Base-by-base conservation (phyloP, 2,888 invertebrate species). In the Autographa gamma region DNA sequence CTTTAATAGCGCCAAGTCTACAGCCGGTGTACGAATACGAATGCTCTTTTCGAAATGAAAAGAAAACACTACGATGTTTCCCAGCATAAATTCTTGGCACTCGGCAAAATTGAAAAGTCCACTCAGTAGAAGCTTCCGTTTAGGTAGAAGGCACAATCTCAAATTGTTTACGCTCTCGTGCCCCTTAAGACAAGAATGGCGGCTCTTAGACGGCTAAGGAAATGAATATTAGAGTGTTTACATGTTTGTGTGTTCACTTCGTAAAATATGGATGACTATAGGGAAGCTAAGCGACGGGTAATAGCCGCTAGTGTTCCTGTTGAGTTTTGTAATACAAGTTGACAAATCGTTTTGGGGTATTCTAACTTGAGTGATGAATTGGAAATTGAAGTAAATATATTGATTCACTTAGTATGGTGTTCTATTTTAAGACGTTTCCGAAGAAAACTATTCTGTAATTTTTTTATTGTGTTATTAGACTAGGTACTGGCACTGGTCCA, bases 101-200 rank as follows among this genome's bases (percentile, higher is more conserved):
- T 94, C 91, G 93, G 89, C 89, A 90, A 93, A 94, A 94, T 94
- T 93, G 93, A 92, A 93, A 93, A 93, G 93, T 92, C 92, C 89
- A 93, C 93, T 92, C 85, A 88, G 90, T 88, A 86, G 85, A 80
- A 89, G 89, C 89, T 92, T 90, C 89, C 90, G 91, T 86, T 91
- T 88, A 90, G 89, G 88, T 88, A 85, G 85, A 87, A 88, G 88
- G 90, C 88, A 90, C 90, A 91, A 91, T 93, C 89, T 89, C 86
- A 90, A 92, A 92, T 92, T 91, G 91, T 91, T 91, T 91, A 89
- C 91, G 91, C 90, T 90, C 87, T 91, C 86, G 80, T 91, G 88
- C 90, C 90, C 83, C 85, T 91, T 85, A 87, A 89, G 84, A 89
- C 86, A 88, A 89, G 88, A 89, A 90, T 85, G 83, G 86, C 76